These are phyloP conservation scores for Lerista edwardsae DNA, from an alignment of 2,797 vertebrate species.

Conservation along the genomic window DNA sequence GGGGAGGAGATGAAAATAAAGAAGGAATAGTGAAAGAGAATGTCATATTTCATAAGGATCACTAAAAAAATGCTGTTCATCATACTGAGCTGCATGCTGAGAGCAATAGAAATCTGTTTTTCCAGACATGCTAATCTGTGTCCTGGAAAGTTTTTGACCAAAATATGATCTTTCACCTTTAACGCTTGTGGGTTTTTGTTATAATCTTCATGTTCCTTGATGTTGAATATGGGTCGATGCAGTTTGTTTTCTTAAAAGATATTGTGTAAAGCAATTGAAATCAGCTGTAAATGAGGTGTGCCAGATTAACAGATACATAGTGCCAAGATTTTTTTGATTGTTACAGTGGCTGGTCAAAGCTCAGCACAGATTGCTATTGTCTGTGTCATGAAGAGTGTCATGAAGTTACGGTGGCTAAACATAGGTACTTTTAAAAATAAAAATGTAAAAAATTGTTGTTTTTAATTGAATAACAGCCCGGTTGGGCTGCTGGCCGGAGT, in stretches of 20 bases:
- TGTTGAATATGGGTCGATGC: neutral
- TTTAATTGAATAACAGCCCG: no score
- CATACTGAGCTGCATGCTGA: neutral
- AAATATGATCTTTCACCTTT: constrained; percentile 12
- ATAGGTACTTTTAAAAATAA: no score
- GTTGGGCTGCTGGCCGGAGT: no score
- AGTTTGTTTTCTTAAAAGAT: neutral
- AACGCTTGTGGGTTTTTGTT: neutral
- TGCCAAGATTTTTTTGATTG: neutral
- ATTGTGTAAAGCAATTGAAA: neutral
- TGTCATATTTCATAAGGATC: constrained; percentile 8
- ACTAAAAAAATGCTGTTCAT: neutral
- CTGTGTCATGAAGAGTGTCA: neutral
- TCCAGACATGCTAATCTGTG: neutral
- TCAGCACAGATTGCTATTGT: fast-evolving
- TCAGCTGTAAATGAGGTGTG: neutral
- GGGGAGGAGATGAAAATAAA: neutral
- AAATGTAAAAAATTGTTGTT: no score
- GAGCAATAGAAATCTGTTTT: neutral
- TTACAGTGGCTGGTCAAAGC: neutral
- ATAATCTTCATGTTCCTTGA: neutral
- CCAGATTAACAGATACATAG: neutral
- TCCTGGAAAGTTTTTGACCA: neutral
- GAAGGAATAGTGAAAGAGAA: neutral
- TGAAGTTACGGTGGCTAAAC: no score